Base-by-base conservation (phyloP, 2,888 invertebrate species). In the Cantharis nigra region DNA sequence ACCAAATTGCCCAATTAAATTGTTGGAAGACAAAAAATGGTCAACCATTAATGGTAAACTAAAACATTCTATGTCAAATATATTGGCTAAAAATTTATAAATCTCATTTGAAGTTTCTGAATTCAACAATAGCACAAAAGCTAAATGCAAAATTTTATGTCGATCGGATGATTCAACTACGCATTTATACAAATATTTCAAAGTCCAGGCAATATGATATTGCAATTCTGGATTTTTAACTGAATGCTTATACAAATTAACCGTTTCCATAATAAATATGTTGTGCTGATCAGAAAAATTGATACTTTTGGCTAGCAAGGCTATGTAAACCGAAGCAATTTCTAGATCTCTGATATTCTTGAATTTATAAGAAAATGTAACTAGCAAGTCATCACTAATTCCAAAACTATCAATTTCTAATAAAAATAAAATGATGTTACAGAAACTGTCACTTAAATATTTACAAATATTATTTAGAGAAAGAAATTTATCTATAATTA, bases 401-500 rank as follows among this genome's bases (percentile, higher is more conserved):
- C 0, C 13, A 49, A n/a, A 63, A 30, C 14, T 9, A 49, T 23
- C 13, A 63, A 14, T 70, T n/a, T 69, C 71, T 28, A 71, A 20
- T 16, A 77, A 69, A 20, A 72, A 65, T n/a, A 75, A 70, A 33
- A 78, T 72, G 26, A 62, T 14, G 23, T 67, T 23, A 70, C 72
- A 70, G 62, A 33, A 78, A 49, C 26, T 67, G 16, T 14, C 26
- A 11, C 69, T 16, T 64, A 78, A 62, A 70, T 70, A 78, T 14
- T 70, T 9, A 65, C 70, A 65, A 11, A 2, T 2, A n/a, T 69
- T 0, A 13, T 16, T 14, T 14, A 74, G 64, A 78, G 70, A 11
- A 80, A 76, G 67, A 84, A 75, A 74, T 83, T 80, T 9, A 80
- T 78, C 63, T 84, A 80, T 64, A 83, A 80, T 74, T 82, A 82